Evolutionary conservation across 2,888 invertebrate species (phyloP), one percentile per base, ranked within the genome.

Genomic region (Tethea ocularis): DNA sequence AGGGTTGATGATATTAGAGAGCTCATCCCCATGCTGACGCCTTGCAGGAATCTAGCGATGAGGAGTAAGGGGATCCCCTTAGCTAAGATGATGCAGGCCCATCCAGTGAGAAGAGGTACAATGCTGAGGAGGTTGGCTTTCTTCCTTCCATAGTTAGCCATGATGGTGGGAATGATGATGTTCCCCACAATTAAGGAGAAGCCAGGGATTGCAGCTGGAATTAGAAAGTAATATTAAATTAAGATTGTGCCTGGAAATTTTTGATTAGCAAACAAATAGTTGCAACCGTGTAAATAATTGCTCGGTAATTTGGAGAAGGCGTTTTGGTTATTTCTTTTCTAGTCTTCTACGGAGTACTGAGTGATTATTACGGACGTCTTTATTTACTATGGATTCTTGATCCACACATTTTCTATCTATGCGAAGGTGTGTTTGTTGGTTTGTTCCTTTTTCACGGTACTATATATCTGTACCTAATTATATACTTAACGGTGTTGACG

Each of bases 101-200:
- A 95, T 11, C 95, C 94, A 10, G 89, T 53, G 8, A 93, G 73
- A 52, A 89, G 87, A 0, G 94, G 88, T 2, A 92, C 71, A 57
- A 91, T 88, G 54, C 91, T 86, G 52, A 91, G 66, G 10, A 94
- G 69, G 66, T 94, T 91, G 13, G 94, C 91, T 0, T 82, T 82
- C 68, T 89, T 92, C 17, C 95, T 84, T 3, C 95, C 95, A 57
- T 89, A 84, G 64, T 86, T 88, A 23, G 94, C 94, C 91, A 94
- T 94, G 23, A 94, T 69, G 4, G 81, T 77, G 0, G 86, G 84
- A 0, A 86, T 75, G 51, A 83, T 77, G 67, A 86, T 83, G 74
- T 87, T 88, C 1, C 88, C 87, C 0, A 78, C 70, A 11, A 88
- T 72, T 1, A 88, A 69, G 0, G 87, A 82, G 57, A 89, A 81